Conservation (phyloP, 2,797 vertebrate species). For the Champsocephalus esox region DNA sequence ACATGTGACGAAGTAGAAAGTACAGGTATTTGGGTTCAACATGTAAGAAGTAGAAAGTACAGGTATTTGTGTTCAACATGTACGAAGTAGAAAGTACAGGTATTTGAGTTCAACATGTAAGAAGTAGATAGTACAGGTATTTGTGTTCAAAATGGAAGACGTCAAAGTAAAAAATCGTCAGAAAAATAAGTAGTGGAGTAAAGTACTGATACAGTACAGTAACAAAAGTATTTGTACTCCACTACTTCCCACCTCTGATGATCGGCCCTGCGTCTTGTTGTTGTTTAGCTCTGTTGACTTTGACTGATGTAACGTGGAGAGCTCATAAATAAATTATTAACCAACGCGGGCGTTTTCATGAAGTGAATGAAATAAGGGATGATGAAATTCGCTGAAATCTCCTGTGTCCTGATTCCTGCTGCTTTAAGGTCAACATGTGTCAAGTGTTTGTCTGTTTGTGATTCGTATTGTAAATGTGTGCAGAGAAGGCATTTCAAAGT, state of each 20-base stretch:
- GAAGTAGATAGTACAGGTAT: no score
- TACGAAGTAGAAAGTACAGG: no score
- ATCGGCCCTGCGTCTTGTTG: slow-evolving; percentile 32
- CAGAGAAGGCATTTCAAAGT: not conserved
- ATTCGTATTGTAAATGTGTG: not conserved
- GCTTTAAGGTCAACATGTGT: slow-evolving; percentile 45
- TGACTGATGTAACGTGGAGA: slow-evolving; percentile 35
- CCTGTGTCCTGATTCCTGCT: slow-evolving; percentile 22
- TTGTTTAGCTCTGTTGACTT: slow-evolving; percentile 51
- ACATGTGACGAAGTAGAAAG: no score
- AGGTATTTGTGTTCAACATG: no score
- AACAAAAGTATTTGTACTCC: no score
- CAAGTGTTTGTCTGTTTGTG: slow-evolving; percentile 21
- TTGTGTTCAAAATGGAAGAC: no score
- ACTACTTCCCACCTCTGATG: no score
- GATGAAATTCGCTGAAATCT: slow-evolving; percentile 70
- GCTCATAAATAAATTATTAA: slow-evolving; percentile 55
- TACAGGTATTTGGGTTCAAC: no score
- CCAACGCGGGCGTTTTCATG: slow-evolving; percentile 26
- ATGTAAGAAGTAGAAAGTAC: no score
- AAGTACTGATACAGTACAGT: not conserved
- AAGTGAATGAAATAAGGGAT: slow-evolving; percentile 47
- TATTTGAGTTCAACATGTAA: no score
- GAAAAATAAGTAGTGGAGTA: no score
- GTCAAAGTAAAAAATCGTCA: no score